Conservation (phyloP, 2,888 invertebrate species). For the Amphipoea oculea region DNA sequence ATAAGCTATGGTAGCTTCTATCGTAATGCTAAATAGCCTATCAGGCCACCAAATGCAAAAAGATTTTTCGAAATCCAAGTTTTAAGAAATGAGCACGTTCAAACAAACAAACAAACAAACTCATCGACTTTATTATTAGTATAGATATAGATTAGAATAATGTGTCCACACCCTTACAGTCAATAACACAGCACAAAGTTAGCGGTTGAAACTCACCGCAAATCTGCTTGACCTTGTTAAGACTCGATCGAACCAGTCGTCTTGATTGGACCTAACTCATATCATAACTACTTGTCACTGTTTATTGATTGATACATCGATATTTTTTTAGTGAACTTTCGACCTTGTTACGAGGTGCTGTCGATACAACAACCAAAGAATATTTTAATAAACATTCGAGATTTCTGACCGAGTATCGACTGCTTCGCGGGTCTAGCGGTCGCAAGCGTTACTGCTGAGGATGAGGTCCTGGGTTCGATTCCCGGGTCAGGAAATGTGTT, state of each 20-base stretch:
- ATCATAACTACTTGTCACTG: background rate
- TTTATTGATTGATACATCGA: constrained; percentile 44
- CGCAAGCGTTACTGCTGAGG: too few species aligned
- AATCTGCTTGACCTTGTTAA: constrained; percentile 58
- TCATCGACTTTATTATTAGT: background rate
- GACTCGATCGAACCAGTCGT: constrained; percentile 50
- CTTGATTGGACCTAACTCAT: constrained; percentile 42
- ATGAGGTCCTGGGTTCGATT: too few species aligned
- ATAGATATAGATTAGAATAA: background rate
- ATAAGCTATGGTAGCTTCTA: too few species aligned
- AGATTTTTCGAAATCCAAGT: background rate
- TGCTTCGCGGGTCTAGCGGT: too few species aligned
- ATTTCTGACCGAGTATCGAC: background rate
- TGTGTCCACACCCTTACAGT: background rate
- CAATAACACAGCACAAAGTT: background rate
- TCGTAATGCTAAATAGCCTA: too few species aligned
- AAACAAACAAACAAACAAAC: background rate
- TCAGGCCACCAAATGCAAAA: background rate
- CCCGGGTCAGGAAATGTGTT: too few species aligned
- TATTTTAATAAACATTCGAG: background rate
- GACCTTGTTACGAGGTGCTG: background rate
- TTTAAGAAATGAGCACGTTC: background rate
- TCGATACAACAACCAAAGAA: background rate
- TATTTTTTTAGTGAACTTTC: constrained; percentile 21
- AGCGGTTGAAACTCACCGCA: constrained; percentile 24